Base-by-base conservation (phyloP, 2,113 vertebrate genomes). In the Sisor rabdophorus region DNA sequence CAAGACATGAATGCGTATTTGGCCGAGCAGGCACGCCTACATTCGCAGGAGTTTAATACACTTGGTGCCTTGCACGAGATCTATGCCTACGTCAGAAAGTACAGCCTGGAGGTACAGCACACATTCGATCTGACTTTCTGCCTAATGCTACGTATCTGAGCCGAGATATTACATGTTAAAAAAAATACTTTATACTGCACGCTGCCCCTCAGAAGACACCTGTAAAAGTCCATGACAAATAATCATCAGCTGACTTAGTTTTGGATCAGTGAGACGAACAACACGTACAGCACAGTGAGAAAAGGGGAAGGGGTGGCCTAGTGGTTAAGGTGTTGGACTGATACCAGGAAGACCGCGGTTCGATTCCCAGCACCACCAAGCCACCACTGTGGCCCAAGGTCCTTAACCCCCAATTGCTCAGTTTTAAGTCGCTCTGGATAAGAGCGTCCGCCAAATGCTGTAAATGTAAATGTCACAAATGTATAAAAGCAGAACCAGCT, bases 1-100 rank as follows among this genome's bases (percentile, higher is more conserved):
- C 96, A 98, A 89, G 96, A 98, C 89, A 98, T 98, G 96, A 98
- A 98, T 0, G 96, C 96, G 77, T 98, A 98, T 90, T 91, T 98
- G 82, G 96, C 96, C 0, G 96, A 98, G 85, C 96, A 98, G 90
- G 97, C 97, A 0, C 93, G 97, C 61, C 92, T 98, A 78, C 97
- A 98, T 73, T 91, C 94, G 0, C 82, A 87, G 1, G 97, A 98
- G 87, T 98, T 98, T 90, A 95, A 97, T 90, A 96, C 97, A 93
- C 92, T 98, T 68, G 96, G 97, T 0, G 96, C 96, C 0, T 93
- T 98, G 88, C 97, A 94, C 0, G 97, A 98, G 90, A 96, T 98
- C 92, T 98, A 98, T 88, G 94, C 95, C 4, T 98, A 98, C 0
- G 86, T 98, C 90, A 96, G 93, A 93, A 98, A 98, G 86, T 98